These are phyloP conservation scores for Lamellibrachia satsuma DNA, from an alignment of 2,888 invertebrate species.

Conservation along the genomic window DNA sequence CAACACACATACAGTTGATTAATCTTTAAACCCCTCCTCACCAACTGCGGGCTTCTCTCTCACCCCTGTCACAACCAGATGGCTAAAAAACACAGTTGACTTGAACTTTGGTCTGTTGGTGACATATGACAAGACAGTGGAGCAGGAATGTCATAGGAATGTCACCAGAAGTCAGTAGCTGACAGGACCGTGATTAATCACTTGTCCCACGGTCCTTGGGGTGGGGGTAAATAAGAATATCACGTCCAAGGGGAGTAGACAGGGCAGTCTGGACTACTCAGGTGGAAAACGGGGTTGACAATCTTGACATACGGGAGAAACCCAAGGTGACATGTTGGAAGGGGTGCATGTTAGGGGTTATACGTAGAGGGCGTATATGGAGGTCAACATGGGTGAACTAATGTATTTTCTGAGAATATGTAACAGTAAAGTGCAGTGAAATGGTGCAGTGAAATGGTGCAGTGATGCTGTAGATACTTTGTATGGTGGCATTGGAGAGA, in stretches of 20 bases:
- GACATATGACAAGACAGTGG: not conserved
- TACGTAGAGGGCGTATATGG: not conserved
- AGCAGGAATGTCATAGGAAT: conserved; percentile 9
- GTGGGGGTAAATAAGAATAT: not conserved
- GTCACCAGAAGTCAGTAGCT: not conserved
- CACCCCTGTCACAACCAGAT: not conserved
- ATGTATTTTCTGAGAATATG: too few relatives aligned
- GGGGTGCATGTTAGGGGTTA: not conserved
- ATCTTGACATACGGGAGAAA: not conserved
- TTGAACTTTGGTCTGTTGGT: not conserved
- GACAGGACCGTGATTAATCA: not conserved
- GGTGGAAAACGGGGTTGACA: conserved; percentile 5
- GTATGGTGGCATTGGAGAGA: too few relatives aligned
- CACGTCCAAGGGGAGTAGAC: not conserved
- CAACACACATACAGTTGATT: not conserved
- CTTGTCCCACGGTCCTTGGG: not conserved
- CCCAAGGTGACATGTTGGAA: not conserved
- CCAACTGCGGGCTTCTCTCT: not conserved
- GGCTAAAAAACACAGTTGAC: not conserved
- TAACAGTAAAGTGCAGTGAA: too few relatives aligned
- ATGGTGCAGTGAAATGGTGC: too few relatives aligned
- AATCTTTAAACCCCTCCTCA: not conserved
- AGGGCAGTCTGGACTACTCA: not conserved
- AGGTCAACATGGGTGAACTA: too few relatives aligned
- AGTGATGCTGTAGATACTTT: too few relatives aligned